Evolutionary conservation across 2,888 invertebrate genomes (phyloP), one percentile per base, ranked within the genome.

Genomic region (Diogma glabrata): DNA sequence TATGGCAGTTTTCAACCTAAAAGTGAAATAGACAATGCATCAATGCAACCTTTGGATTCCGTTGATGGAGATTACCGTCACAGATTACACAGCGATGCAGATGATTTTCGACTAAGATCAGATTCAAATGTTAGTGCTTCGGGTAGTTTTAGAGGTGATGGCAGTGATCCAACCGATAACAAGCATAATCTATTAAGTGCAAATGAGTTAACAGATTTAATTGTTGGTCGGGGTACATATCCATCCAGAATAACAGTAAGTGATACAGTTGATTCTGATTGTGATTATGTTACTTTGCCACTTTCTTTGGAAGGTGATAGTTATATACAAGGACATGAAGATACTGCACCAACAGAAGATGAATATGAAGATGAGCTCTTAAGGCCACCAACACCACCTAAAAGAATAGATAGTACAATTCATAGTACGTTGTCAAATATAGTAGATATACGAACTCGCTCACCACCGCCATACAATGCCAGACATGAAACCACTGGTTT

Each of bases 151-250:
- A 82, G 87, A 47, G 89, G 89, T 3, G 89, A 89, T 61, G 89
- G 89, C n/a, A 89, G 88, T 63, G 89, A 89, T 67, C 89, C 89
- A 3, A 84, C 88, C 2, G 86, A 86, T 63, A 81, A 77, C 56
- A 81, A 82, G 59, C 85, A 83, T 56, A 80, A 83, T 19, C 71
- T 87, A 52, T 73, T 89, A 8, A 86, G 87, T 26, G 89, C 89
- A 6, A 87, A 87, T 63, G 89, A 89, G 66, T 70, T 89, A 23
- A 87, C 87, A 19, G 87, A 89, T 61, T 67, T 89, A 53, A 89
- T 89, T 51, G 89, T 89, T 1, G 88, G 87, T 1, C 73, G 85
- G 52, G 81, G 82, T 19, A 79, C 82, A 16, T 89, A 88, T 70
- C 89, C 82, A 2, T 78, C 78, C 1, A 71, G 80, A 19, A 86